phyloP scores from a whole-genome alignment of 2,888 invertebrate species.

The Cerastis rubricosa region DNA sequence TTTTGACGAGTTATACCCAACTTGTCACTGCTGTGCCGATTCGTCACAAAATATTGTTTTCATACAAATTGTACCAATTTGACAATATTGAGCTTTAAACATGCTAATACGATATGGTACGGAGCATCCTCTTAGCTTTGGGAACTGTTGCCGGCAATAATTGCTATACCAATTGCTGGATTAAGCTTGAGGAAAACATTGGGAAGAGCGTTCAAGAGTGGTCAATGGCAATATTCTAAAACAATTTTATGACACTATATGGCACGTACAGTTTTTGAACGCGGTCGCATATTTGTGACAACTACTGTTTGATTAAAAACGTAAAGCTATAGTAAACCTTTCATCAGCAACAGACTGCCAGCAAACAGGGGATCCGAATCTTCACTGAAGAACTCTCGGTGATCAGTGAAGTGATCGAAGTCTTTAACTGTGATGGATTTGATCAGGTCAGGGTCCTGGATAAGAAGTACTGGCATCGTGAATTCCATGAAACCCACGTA shows the following conservation, averaged over 20 bases:
- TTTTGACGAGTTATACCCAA: too few relatives aligned
- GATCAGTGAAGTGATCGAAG: slow-evolving; percentile 90
- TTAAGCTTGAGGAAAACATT: background rate
- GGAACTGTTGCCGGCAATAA: background rate
- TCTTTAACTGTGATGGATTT: slow-evolving; percentile 90
- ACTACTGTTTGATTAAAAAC: background rate
- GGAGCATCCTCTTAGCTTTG: background rate
- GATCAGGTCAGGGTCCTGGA: slow-evolving; percentile 89
- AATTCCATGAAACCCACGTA: slow-evolving; percentile 86
- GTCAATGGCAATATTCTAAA: background rate
- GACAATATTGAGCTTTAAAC: background rate
- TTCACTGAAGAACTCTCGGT: slow-evolving; percentile 78
- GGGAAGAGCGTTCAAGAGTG: background rate
- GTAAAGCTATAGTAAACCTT: slow-evolving; percentile 70
- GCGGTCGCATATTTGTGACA: background rate
- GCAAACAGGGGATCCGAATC: slow-evolving; percentile 85
- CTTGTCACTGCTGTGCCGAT: too few relatives aligned
- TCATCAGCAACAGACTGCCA: slow-evolving; percentile 80
- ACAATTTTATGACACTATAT: background rate
- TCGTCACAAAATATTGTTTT: too few relatives aligned
- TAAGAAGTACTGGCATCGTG: slow-evolving; percentile 79
- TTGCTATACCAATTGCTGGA: background rate
- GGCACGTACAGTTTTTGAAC: background rate
- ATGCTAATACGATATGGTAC: background rate
- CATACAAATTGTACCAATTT: too few relatives aligned